These are phyloP conservation scores for Callospermophilus lateralis DNA, from an alignment of 2,113 vertebrate species.

Conservation along the genomic window DNA sequence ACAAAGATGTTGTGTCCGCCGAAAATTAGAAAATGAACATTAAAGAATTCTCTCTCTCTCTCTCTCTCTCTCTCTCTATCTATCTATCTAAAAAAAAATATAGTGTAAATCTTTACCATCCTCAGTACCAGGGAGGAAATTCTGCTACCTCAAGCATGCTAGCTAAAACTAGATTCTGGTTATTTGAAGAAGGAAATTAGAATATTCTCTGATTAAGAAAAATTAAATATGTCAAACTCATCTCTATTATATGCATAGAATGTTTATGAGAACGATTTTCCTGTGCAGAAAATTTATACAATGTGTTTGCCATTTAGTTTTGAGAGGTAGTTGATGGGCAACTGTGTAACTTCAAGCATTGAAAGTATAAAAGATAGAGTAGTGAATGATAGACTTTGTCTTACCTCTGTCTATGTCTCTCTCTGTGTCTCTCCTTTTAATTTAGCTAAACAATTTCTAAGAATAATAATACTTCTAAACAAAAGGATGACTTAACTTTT, in stretches of 20 bases:
- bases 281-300: too few species aligned
- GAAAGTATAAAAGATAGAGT: not conserved
- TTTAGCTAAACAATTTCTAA: not conserved
- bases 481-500: not conserved
- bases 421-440: accelerated
- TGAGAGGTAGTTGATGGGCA: not conserved
- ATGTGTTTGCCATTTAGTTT: not conserved
- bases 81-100: too few species aligned
- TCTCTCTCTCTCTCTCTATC: too few species aligned
- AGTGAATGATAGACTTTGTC: not conserved
- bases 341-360: not conserved
- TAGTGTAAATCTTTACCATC: not conserved
- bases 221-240: not conserved
- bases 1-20: too few species aligned
- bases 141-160: not conserved
- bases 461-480: not conserved
- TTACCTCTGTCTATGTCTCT: too few species aligned
- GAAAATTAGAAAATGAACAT: too few species aligned
- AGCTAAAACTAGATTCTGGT: not conserved
- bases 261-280: not conserved
- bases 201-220: not conserved
- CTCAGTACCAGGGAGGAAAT: accelerated
- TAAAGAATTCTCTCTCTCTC: too few species aligned
- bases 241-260: not conserved
- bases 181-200: not conserved